Evolutionary conservation across 2,797 vertebrate species (phyloP), one percentile per base, ranked within the genome.

Genomic region (Sparidentex hasta): DNA sequence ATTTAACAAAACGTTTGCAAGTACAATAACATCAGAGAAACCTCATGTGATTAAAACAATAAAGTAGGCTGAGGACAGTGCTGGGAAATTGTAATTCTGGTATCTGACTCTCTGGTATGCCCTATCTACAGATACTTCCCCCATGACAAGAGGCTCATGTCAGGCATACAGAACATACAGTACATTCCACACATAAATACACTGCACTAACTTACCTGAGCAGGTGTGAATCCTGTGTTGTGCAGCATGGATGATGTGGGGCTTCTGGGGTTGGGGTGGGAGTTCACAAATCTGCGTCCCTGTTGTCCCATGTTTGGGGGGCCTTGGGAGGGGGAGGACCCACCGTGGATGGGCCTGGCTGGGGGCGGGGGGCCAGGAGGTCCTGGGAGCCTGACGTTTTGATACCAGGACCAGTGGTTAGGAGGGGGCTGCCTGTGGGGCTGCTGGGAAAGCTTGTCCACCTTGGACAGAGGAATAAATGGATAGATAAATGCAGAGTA

Each of bases 371-470:
- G 90, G 0, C 94, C 94, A 6, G 86, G 75, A 11, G 93, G 92
- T 11, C 92, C 93, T 0, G 91, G 93, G n/a, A 93, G 84, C 18
- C 95, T 89, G 64, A 93, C 85, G 1, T 91, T 94, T 51, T 94
- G 95, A 82, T 95, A 95, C 94, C 95, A 96, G 43, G 94, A 87
- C 95, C 95, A 96, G 65, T 95, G 90, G 85, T 92, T 95, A 7
- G 95, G 94, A 8, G 88, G 85, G 2, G 90, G 90, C 72, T 94
- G 95, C 38, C 95, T 93, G 82, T 88, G 93, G 74, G 93, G 90
- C 64, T 95, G 95, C 88, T 96, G 95, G 80, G 94, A 93, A 41
- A 96, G 91, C 86, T 96, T 96, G 82, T 96, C 96, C 87, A 96
- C 95, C 94, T 94, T 90, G 64, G 73, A 86, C 72, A 88, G 74